Evolutionary conservation across 1,140 invertebrate genomes (phyloP).

Genomic region (Pachyrhynchus sulphureomaculatus): DNA sequence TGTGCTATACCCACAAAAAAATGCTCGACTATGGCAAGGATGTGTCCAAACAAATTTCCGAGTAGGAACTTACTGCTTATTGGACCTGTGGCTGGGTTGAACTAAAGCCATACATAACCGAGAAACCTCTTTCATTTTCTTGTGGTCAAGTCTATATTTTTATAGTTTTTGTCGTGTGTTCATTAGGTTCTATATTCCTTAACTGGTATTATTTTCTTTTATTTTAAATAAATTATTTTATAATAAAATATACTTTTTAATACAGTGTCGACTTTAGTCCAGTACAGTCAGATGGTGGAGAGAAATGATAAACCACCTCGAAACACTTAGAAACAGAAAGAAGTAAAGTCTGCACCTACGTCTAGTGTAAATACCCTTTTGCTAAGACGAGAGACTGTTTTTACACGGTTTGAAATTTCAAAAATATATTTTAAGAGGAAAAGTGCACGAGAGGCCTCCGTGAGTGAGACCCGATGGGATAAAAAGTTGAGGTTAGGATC

Average conservation of each 20-base stretch:
- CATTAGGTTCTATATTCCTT: too few relatives aligned
- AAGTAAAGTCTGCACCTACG: not conserved
- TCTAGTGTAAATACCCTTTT: not conserved
- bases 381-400: slow-evolving; percentile 2
- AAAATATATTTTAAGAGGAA: not conserved
- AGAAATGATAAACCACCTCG: slow-evolving; percentile 16
- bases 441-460: not conserved
- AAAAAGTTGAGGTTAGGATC: not conserved
- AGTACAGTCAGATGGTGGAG: slow-evolving; percentile 42
- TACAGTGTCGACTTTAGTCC: slow-evolving; percentile 57
- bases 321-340: not conserved
- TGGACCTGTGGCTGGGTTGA: too few relatives aligned
- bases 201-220: too few relatives aligned
- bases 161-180: too few relatives aligned
- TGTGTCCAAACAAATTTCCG: too few relatives aligned
- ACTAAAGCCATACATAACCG: too few relatives aligned
- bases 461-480: not conserved
- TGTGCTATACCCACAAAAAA: too few relatives aligned
- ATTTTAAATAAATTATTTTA: too few relatives aligned
- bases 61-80: too few relatives aligned
- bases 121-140: too few relatives aligned
- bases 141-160: too few relatives aligned
- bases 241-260: not conserved
- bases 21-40: too few relatives aligned
- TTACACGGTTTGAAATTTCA: slow-evolving; percentile 1